Conservation (phyloP, 2,113 vertebrate species). For the Glaucomys volans region DNA sequence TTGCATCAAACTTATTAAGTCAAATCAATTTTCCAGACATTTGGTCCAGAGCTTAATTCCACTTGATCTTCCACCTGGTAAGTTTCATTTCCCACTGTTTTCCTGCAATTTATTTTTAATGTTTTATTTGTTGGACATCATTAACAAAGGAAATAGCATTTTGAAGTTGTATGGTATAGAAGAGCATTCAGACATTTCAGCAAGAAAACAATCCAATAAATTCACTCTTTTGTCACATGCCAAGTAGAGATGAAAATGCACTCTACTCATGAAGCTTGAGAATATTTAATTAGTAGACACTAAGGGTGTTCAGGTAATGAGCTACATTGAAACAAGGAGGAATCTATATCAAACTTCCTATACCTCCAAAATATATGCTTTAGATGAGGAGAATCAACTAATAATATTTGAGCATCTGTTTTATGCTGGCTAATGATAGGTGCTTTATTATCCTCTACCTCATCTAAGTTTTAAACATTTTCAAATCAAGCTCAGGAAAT, state of each 20-base stretch:
- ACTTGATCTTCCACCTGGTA: constrained; percentile 80
- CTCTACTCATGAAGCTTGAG: background rate
- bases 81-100: constrained; percentile 78
- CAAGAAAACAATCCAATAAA: background rate
- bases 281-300: background rate
- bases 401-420: background rate
- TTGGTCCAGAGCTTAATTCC: constrained; percentile 79
- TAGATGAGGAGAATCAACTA: background rate
- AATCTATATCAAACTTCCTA: background rate
- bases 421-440: background rate
- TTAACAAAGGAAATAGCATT: constrained; percentile 77
- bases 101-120: constrained; percentile 81
- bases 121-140: constrained; percentile 82
- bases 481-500: background rate
- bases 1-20: constrained; percentile 83
- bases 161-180: constrained; percentile 23
- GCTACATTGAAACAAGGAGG: background rate
- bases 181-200: constrained; percentile 38
- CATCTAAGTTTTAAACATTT: constrained; percentile 11
- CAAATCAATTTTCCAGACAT: constrained; percentile 82
- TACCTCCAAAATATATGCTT: background rate
- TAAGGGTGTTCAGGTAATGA: background rate
- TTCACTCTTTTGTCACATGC: background rate
- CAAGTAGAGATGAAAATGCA: background rate
- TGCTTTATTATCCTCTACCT: background rate